Evolutionary conservation across 2,888 invertebrate genomes (phyloP), one percentile per base, ranked within the genome.

Genomic region (Branchellion lobata): DNA sequence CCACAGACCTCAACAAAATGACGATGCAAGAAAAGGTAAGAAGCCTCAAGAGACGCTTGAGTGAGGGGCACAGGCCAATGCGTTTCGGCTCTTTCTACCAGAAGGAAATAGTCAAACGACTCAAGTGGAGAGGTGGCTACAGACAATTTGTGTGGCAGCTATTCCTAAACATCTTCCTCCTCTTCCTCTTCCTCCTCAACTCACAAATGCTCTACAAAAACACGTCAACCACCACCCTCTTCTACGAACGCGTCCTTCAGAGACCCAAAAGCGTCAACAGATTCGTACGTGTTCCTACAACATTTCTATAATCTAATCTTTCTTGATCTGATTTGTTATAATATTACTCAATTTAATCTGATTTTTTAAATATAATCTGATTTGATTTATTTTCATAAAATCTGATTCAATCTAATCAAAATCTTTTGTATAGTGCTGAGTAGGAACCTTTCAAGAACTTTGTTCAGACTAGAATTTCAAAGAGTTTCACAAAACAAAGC

Each of bases 61-160:
- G 21, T 18, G 65, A 65, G 53, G 27, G 31, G 14, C 33, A 65
- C 34, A 65, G 61, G 24, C 77, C 77, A 0, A 65, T 27, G 18
- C 47, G 53, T 21, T 65, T 31, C 29, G 31, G 36, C 8, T 53
- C 51, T 21, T 21, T 36, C 33, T 77, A 65, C 40, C 77, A 77
- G 33, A n/a, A 57, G n/a, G 61, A 77, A n/a, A 53, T 65, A n/a
- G 53, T 34, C n/a, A 77, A 77, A 77, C 31, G 65, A 36, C 65
- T 77, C 5, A 34, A 65, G 36, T 77, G 77, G 77, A 34, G 61
- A 5, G 31, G 65, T n/a, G 77, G 77, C 29, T 65, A 33, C 21
- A 34, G n/a, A 36, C 65, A 65, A 21, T 77, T 77, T 24, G 33
- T n/a, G n/a, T 29, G n/a, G 5, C 53, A 77, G 40, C n/a, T 36